Conservation (phyloP, 2,797 vertebrate species). For the Mastacembelus armatus region DNA sequence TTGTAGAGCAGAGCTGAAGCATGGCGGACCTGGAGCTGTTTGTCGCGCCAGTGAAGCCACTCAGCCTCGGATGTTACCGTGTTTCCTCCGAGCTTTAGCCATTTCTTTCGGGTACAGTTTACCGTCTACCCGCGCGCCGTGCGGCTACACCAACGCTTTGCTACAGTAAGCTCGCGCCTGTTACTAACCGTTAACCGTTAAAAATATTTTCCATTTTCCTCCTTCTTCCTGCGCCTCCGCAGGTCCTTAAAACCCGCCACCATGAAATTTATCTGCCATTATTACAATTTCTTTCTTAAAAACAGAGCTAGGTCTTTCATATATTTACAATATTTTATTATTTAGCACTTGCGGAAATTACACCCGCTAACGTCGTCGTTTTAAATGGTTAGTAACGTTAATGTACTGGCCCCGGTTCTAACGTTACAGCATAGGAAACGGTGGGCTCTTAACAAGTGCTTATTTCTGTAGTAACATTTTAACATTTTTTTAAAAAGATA, state of each 20-base stretch:
- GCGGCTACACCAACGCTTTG: fast-evolving
- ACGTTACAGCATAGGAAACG: too few species aligned
- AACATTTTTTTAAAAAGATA: fast-evolving
- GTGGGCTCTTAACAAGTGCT: too few species aligned
- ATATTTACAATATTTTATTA: too few species aligned
- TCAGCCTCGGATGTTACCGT: constrained; percentile 68
- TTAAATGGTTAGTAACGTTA: not conserved
- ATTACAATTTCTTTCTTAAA: not conserved
- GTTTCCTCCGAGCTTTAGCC: constrained; percentile 39
- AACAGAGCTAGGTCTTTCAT: fast-evolving
- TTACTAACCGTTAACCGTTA: constrained; percentile 7
- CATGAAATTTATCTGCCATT: not conserved
- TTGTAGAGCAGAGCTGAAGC: constrained; percentile 73
- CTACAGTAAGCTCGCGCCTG: not conserved
- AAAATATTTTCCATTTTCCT: constrained; percentile 33
- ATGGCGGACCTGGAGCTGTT: constrained; percentile 86
- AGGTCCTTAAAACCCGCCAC: constrained; percentile 26
- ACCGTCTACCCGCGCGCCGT: not conserved
- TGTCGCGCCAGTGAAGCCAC: constrained; percentile 74
- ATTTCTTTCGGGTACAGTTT: too few species aligned
- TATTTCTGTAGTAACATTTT: too few species aligned
- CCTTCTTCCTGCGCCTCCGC: constrained; percentile 57
- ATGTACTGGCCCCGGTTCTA: too few species aligned
- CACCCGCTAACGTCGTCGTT: not conserved
- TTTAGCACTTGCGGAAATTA: not conserved